Conservation (phyloP, 2,888 invertebrate genomes). For the Tenthredo distinguenda region DNA sequence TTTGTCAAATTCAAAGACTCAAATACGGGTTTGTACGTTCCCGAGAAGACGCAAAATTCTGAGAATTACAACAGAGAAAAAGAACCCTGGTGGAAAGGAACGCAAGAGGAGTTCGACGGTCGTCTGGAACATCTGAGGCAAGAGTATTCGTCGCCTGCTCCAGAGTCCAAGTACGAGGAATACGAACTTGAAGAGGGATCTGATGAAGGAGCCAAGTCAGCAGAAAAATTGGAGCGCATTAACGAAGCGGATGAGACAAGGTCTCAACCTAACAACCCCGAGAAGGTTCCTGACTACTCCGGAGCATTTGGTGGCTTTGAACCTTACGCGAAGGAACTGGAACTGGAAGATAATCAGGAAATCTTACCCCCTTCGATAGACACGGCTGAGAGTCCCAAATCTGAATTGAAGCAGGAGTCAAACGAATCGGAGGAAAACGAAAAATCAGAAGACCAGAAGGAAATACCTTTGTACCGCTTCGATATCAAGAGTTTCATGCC, state of each 20-base stretch:
- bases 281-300: constrained; percentile 43
- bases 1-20: constrained; percentile 68
- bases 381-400: neutral
- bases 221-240: constrained; percentile 26
- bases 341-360: constrained; percentile 34
- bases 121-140: constrained; percentile 50
- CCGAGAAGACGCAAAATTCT: constrained; percentile 53
- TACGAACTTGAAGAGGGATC: constrained; percentile 64
- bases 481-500: constrained; percentile 64
- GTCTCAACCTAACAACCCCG: neutral
- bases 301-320: constrained; percentile 35
- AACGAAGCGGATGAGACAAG: constrained; percentile 34
- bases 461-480: constrained; percentile 52
- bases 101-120: constrained; percentile 36
- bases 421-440: constrained; percentile 6
- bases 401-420: constrained; percentile 14
- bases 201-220: neutral
- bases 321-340: constrained; percentile 36
- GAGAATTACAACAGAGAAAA: constrained; percentile 55
- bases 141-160: constrained; percentile 59
- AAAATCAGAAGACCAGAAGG: neutral
- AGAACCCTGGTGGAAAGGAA: constrained; percentile 40
- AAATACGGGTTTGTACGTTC: constrained; percentile 61
- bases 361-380: neutral
- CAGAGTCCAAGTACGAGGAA: constrained; percentile 71